These are phyloP conservation scores for Channallabes apus DNA, from an alignment of 2,797 vertebrate genomes.

Conservation along the genomic window DNA sequence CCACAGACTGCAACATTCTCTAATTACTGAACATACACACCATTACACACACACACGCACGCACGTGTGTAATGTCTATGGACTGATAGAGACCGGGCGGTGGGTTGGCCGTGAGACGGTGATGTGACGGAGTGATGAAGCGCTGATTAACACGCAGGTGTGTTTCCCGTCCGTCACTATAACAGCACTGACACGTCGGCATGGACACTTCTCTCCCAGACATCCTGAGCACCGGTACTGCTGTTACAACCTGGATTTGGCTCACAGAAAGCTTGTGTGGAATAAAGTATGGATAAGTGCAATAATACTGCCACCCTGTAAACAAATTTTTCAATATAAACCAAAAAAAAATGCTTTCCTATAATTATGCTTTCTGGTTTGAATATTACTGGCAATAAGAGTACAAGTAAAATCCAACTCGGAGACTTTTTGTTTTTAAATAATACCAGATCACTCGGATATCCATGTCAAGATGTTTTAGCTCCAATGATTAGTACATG, in stretches of 20 bases:
- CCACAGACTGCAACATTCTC: slow-evolving; percentile 33
- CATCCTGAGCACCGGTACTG: not conserved
- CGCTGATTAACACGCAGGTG: slow-evolving; percentile 13
- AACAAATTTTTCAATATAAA: not conserved
- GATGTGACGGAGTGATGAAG: slow-evolving; percentile 27
- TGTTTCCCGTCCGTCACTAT: not conserved
- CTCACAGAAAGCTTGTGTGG: no score
- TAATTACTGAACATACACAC: slow-evolving; percentile 40
- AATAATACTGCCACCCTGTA: not conserved
- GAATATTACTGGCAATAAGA: not conserved
- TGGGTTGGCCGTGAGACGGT: not conserved
- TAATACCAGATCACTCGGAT: not conserved
- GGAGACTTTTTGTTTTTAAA: not conserved
- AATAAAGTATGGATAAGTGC: not conserved
- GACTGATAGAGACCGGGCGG: not conserved
- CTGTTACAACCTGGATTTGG: no score
- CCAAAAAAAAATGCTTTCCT: not conserved
- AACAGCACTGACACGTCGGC: no score
- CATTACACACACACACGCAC: slow-evolving; percentile 13
- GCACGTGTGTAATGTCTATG: not conserved
- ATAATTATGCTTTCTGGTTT: not conserved
- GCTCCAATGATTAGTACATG: not conserved
- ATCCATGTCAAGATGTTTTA: not conserved
- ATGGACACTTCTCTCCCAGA: not conserved
- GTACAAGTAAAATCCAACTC: not conserved